Evolutionary conservation across 2,888 invertebrate genomes (phyloP), one percentile per base, ranked within the genome.

Genomic region (Cloeon dipterum): DNA sequence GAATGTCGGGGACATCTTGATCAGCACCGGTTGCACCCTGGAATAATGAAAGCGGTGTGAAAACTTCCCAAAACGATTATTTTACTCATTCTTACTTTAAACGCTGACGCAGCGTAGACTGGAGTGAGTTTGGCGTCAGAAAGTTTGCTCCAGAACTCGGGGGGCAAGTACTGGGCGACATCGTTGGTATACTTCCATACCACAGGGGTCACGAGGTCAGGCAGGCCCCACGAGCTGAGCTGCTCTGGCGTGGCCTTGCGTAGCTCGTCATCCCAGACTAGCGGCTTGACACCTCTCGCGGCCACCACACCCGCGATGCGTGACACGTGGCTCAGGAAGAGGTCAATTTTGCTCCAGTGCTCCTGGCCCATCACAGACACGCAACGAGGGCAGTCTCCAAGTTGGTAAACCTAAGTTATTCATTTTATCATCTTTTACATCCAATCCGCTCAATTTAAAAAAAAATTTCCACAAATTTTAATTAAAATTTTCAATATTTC

Each of bases 271-370:
- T 66, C 65, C 66, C 66, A 65, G 45, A 65, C 56, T 19, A 65
- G 53, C 3, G 56, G 51, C 4, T 50, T 54, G 7, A 47, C 47
- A 37, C 34, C 13, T 38, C 37, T 8, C 35, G 19, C 17, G 38
- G 29, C 23, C 33, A 32, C 20, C 29, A 35, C 29, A 16, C 34
- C 39, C 3, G 65, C 61, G 4, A 75, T 53, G 14, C 50, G 52
- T n/a, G 54, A 56, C 0, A 78, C 61, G 47, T 81, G 75, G 35
- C 64, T 52, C 3, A 73, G 46, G 49, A 71, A 77, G 19, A 81
- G 50, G 34, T 65, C 56, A 38, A 57, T 67, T 55, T 64, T 63
- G 20, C 53, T 52, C 57, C 64, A 60, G 26, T 45, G 44, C 29
- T 50, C 43, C 38, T 44, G 40, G 16, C 39, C 42, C 45, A 50